Percentiles rank a stretch among this genome's conserved stretches.
Conservation (phyloP, 2,888 invertebrate species). For the Cephus nigrinus region DNA sequence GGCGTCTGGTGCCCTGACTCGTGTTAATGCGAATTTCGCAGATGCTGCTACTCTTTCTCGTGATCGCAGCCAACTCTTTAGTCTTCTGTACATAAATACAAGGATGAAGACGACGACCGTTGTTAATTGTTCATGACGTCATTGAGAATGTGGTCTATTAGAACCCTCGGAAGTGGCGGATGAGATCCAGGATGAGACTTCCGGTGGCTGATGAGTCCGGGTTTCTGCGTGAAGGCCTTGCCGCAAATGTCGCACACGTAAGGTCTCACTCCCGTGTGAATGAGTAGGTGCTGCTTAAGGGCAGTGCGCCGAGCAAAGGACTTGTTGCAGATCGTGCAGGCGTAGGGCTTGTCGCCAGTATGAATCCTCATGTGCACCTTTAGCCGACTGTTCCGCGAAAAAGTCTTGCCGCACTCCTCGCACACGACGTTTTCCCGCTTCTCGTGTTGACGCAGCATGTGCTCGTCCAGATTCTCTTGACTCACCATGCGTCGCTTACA, state of each 20-base stretch:
- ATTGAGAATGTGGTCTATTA: conserved; percentile 59
- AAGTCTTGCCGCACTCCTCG: conserved; percentile 63
- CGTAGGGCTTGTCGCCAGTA: conserved; percentile 58
- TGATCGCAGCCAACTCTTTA: too few species aligned
- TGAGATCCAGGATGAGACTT: conserved; percentile 62
- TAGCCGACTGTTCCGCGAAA: conserved; percentile 55
- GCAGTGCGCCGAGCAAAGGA: conserved; percentile 57
- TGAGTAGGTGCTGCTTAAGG: conserved; percentile 58
- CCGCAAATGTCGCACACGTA: conserved; percentile 63
- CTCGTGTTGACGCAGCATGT: conserved; percentile 60
- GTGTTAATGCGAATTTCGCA: too few species aligned
- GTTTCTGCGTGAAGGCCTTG: conserved; percentile 62
- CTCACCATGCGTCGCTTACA: conserved; percentile 64
- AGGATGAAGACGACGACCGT: too few species aligned
- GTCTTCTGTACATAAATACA: too few species aligned
- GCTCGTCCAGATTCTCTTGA: conserved; percentile 65
- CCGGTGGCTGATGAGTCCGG: conserved; percentile 61
- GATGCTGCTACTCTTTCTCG: too few species aligned
- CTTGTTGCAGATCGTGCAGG: conserved; percentile 56
- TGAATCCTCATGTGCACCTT: conserved; percentile 63
- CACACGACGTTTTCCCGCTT: conserved; percentile 61
- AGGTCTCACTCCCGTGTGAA: conserved; percentile 59
- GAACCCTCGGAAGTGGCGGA: conserved; percentile 58
- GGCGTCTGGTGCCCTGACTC: too few species aligned
- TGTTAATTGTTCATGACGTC: conserved; percentile 49